These are phyloP conservation scores for Alosa alosa DNA, from an alignment of 2,113 vertebrate genomes.

Conservation along the genomic window DNA sequence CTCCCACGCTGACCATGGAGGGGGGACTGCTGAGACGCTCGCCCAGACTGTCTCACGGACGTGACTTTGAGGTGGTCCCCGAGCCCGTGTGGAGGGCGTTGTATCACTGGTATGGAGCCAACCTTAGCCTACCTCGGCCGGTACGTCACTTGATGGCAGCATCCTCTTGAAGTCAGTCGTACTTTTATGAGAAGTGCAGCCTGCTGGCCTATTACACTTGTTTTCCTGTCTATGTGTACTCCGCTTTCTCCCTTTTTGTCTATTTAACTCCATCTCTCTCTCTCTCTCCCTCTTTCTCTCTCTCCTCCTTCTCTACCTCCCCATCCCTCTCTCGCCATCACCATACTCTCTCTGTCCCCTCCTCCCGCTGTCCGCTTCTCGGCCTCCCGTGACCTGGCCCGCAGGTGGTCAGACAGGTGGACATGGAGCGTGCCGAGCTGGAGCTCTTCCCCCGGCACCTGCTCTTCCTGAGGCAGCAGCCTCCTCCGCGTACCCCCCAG, in stretches of 20 bases:
- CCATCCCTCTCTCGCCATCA: background rate
- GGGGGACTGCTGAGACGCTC: constrained; percentile 79
- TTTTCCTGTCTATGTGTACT: background rate
- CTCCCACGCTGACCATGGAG: constrained; percentile 82
- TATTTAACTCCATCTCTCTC: background rate
- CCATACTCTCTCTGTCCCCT: background rate
- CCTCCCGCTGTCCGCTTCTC: background rate
- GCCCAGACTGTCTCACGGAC: constrained; percentile 74
- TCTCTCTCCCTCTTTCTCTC: background rate
- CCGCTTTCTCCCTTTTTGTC: background rate
- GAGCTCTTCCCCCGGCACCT: constrained; percentile 84
- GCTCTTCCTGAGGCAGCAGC: constrained; percentile 83
- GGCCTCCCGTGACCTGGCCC: background rate
- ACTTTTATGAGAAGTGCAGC: background rate
- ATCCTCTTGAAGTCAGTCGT: background rate
- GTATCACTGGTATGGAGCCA: constrained; percentile 88
- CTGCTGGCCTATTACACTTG: background rate
- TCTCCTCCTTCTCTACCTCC: background rate
- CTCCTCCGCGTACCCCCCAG: constrained; percentile 40
- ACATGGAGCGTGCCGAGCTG: constrained; percentile 73
- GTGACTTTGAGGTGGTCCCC: constrained; percentile 83
- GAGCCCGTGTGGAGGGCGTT: constrained; percentile 89
- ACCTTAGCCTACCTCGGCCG: constrained; percentile 81
- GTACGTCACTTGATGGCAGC: constrained; percentile 66
- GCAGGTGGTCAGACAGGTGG: constrained; percentile 82